Evolutionary conservation across 1,140 invertebrate species (phyloP).

Genomic region (Lucilia sericata): DNA sequence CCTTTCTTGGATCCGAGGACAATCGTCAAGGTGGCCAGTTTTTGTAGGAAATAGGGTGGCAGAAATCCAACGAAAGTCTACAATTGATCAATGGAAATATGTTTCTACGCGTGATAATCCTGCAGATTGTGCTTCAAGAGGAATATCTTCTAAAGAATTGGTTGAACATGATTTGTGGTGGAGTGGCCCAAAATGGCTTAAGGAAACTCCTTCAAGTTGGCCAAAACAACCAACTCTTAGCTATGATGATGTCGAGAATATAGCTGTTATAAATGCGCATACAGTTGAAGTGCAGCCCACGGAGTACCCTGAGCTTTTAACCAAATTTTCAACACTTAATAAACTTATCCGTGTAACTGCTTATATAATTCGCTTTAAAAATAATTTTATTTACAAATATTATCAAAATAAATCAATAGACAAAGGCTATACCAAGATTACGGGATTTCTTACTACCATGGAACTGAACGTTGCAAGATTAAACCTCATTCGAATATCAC

Average conservation of each 20-base stretch:
- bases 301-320: conserved; percentile 5
- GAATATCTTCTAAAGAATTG: conserved; percentile 45
- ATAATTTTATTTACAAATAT: not conserved
- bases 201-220: not conserved
- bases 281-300: not conserved
- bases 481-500: not conserved
- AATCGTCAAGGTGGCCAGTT: not conserved
- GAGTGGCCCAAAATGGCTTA: conserved; percentile 44
- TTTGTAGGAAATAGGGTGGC: conserved; percentile 34
- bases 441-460: not conserved
- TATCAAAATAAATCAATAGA: not conserved
- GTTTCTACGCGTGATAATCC: conserved; percentile 60
- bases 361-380: conserved; percentile 28
- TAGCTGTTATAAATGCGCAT: not conserved
- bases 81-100: conserved; percentile 53
- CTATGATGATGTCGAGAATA: not conserved
- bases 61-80: not conserved
- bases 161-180: conserved; percentile 48
- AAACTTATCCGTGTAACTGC: conserved; percentile 27
- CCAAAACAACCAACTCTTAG: not conserved
- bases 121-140: conserved; percentile 51
- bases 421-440: not conserved
- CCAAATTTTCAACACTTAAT: not conserved
- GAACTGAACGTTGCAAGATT: not conserved
- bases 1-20: not conserved